phyloP scores from a whole-genome alignment of 2,113 vertebrate genomes.

The Craseonycteris thonglongyai region DNA sequence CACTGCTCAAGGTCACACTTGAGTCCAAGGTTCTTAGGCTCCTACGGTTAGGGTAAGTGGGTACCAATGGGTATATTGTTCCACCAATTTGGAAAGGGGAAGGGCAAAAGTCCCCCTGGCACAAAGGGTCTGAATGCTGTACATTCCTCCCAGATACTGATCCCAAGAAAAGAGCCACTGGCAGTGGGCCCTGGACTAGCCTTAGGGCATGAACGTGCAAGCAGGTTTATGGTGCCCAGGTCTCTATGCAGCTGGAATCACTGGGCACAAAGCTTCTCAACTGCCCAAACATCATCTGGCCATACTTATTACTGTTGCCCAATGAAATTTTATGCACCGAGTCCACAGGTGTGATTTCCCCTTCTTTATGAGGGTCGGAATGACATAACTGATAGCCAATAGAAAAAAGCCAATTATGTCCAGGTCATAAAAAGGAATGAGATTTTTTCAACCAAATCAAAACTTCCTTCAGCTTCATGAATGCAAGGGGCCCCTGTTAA shows the following conservation, averaged over 20 bases:
- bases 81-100: conserved; percentile 1
- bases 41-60: background rate
- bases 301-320: conserved; percentile 70
- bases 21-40: background rate
- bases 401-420: conserved; percentile 55
- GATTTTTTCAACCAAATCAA: conserved; percentile 67
- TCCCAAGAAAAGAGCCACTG: conserved; percentile 61
- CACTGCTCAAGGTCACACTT: background rate
- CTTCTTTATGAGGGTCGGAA: conserved; percentile 72
- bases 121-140: conserved; percentile 29
- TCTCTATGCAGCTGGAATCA: conserved; percentile 67
- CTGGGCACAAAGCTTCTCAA: conserved; percentile 67
- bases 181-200: conserved; percentile 67
- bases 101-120: background rate
- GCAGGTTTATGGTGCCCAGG: conserved; percentile 70
- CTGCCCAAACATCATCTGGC: conserved; percentile 75
- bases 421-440: conserved; percentile 63
- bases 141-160: conserved; percentile 40
- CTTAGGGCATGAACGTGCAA: conserved; percentile 57
- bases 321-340: conserved; percentile 76
- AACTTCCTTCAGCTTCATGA: conserved; percentile 68
- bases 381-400: conserved; percentile 55
- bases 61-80: background rate
- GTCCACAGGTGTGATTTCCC: conserved; percentile 75
- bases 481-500: conserved; percentile 59